Evolutionary conservation across 2,888 invertebrate species (phyloP).

Genomic region (Stegophylla sp.): DNA sequence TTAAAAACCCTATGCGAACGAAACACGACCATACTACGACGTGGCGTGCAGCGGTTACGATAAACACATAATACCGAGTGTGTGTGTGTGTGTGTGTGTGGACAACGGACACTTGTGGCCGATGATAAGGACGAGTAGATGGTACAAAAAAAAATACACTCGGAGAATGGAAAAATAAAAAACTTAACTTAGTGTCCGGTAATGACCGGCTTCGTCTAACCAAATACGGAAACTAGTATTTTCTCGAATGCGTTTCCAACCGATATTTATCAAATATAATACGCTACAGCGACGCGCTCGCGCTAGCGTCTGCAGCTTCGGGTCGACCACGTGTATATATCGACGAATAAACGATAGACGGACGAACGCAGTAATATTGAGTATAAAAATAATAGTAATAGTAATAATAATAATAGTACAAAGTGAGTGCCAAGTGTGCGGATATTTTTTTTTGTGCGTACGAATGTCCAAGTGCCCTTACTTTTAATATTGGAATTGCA

Average conservation of each 20-base stretch:
- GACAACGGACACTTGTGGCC: too few species aligned
- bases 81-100: too few species aligned
- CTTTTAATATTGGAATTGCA: too few species aligned
- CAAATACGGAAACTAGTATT: constrained; percentile 57
- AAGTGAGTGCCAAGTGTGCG: neutral
- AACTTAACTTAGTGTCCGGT: constrained; percentile 34
- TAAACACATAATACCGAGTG: too few species aligned
- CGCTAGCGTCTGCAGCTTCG: constrained; percentile 1
- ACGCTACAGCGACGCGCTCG: neutral
- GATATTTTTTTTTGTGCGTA: too few species aligned
- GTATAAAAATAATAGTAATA: neutral
- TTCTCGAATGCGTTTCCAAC: constrained; percentile 44
- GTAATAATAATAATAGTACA: constrained; percentile 9
- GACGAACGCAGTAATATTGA: neutral
- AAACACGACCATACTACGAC: too few species aligned
- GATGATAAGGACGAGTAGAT: too few species aligned
- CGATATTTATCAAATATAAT: constrained; percentile 52
- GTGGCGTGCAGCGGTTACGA: too few species aligned
- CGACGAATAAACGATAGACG: too few species aligned
- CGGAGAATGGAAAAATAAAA: neutral
- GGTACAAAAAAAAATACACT: neutral
- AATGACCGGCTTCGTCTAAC: constrained; percentile 51
- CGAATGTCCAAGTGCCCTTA: too few species aligned
- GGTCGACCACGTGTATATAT: neutral
- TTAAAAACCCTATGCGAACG: too few species aligned